Base-by-base conservation (phyloP, 2,113 vertebrate genomes). In the Sebastes fasciatus region DNA sequence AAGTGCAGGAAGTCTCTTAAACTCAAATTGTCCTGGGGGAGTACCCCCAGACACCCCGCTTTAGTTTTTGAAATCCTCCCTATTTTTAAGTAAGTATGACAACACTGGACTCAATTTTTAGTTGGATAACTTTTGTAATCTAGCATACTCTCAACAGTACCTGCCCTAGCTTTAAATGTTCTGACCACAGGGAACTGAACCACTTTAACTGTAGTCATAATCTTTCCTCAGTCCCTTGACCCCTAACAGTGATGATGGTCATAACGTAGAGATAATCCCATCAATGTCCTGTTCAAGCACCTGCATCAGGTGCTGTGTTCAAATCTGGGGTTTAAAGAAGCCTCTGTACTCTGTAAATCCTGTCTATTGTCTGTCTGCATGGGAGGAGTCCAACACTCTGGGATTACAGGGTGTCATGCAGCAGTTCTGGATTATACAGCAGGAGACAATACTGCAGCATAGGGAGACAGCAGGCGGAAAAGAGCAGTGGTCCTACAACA, bases 341-440 rank as follows among this genome's bases (percentile, higher is more conserved):
- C 77, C 58, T 71, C 48, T 58, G 68, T 45, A 91, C 58, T 71
- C 48, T 58, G 72, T 45, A 91, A 86, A 87, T 83, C 77, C 69
- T 13, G 65, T 80, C 79, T 83, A 43, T 81, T 82, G 81, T 81
- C 60, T 85, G 82, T 86, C 79, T 89, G 64, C 0, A 8, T 80
- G 87, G 92, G 90, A 86, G 87, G 91, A 90, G 89, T 79, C 77
- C 84, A 77, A 4, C 73, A 60, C 72, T 0, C 0, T 54, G 75
- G 82, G 92, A 92, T 92, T 88, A 92, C 69, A 58, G 34, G 16
- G 42, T 16, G 7, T 82, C 73, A 73, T 75, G 79, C 81, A 58
- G 74, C 9, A 60, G 57, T 34, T 57, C 46, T 45, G 45, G 86
- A 94, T 94, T 92, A 91, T 66, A 45, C 58, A 17, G 65, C 46